Percentiles rank a stretch among this genome's conserved stretches.
Evolutionary conservation across 2,113 vertebrate genomes (phyloP).

Genomic region (Urocynchramus pylzowi): DNA sequence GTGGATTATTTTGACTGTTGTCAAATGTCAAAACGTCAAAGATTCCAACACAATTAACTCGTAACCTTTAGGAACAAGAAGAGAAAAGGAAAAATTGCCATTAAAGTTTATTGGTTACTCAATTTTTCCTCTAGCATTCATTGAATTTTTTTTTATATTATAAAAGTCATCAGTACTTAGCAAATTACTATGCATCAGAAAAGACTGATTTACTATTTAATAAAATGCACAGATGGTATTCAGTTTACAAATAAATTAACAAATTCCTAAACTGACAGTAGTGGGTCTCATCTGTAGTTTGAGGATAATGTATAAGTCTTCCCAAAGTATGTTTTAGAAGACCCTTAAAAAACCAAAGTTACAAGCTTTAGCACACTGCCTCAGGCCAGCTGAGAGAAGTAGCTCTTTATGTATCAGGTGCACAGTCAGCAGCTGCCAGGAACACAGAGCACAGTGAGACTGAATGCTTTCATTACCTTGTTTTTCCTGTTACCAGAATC

Average conservation of each 20-base stretch:
- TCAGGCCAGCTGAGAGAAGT: neutral
- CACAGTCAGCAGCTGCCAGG: neutral
- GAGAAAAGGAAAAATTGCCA: neutral
- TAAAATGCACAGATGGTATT: neutral
- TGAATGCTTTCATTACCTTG: constrained; percentile 72
- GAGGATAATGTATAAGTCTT: neutral
- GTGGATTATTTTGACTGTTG: constrained; percentile 96
- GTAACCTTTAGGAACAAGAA: constrained; percentile 80
- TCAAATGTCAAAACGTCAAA: constrained; percentile 99
- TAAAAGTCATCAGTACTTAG: neutral
- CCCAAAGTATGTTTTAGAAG: neutral
- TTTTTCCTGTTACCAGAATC: constrained; percentile 97
- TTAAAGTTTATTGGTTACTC: neutral
- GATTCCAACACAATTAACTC: constrained; percentile 95
- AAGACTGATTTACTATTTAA: neutral
- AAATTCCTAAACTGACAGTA: neutral
- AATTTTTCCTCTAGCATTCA: neutral
- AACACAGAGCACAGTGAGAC: neutral
- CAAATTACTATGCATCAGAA: neutral
- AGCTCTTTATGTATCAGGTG: neutral
- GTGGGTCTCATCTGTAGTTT: neutral
- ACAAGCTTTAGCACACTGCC: neutral
- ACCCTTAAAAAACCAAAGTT: neutral
- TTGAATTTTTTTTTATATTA: neutral
- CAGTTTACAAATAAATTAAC: neutral